Percentiles rank a stretch among this genome's conserved stretches.
phyloP scores from a whole-genome alignment of 1,140 invertebrate species.

The Melitaea cinxia region DNA sequence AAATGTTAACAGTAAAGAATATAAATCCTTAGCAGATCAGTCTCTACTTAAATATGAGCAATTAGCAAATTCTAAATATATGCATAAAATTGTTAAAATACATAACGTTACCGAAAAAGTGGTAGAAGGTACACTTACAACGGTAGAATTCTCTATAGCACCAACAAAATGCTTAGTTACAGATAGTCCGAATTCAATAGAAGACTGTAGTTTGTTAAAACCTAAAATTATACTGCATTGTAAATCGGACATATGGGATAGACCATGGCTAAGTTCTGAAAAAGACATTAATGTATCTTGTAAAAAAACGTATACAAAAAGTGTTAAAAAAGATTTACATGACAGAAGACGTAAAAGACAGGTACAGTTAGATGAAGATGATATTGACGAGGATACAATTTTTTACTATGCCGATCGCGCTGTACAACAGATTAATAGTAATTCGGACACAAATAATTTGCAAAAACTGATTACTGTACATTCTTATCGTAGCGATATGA shows the following conservation, averaged over 20 bases:
- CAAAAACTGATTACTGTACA: slow-evolving; percentile 61
- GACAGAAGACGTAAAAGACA: slow-evolving; percentile 42
- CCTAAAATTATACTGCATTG: slow-evolving; percentile 34
- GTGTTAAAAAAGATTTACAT: slow-evolving; percentile 25
- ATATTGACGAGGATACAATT: slow-evolving; percentile 59
- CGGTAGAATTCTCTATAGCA: slow-evolving; percentile 44
- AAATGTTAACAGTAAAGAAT: slow-evolving; percentile 28
- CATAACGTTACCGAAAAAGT: slow-evolving; percentile 41
- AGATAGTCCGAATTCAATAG: slow-evolving; percentile 11
- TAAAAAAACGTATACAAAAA: slow-evolving; percentile 22
- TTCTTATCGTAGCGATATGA: slow-evolving; percentile 43
- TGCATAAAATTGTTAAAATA: slow-evolving; percentile 47
- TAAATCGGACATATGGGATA: slow-evolving; percentile 35
- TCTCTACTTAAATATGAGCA: slow-evolving; percentile 40
- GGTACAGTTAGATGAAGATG: slow-evolving; percentile 45
- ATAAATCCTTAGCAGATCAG: slow-evolving; percentile 35
- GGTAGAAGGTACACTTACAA: slow-evolving; percentile 41
- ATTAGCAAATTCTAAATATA: slow-evolving; percentile 37
- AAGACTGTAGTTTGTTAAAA: slow-evolving; percentile 35
- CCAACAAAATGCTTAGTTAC: slow-evolving; percentile 43
- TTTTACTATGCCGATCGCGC: slow-evolving; percentile 62
- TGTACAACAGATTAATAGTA: slow-evolving; percentile 52
- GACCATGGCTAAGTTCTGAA: slow-evolving; percentile 26
- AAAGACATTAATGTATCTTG: slow-evolving; percentile 48
- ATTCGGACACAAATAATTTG: slow-evolving; percentile 53